Evolutionary conservation across 1,140 invertebrate species (phyloP).

Genomic region (Phymorhynchus buccinoides): DNA sequence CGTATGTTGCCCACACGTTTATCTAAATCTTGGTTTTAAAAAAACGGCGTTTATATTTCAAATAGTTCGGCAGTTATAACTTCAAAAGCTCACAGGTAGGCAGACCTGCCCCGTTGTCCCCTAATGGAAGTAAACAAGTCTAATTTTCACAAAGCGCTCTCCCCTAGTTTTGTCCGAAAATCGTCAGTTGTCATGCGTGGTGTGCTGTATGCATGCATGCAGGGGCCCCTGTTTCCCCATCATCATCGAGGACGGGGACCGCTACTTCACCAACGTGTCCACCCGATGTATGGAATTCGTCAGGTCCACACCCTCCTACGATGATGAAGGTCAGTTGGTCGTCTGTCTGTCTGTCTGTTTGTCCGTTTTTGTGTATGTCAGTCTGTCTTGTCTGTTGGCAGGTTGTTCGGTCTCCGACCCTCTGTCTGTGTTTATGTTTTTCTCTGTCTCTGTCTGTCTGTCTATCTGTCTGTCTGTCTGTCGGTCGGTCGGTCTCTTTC

Average conservation of each 20-base stretch:
- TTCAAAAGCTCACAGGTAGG: too few relatives aligned
- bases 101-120: too few relatives aligned
- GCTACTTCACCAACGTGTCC: slow-evolving; percentile 21
- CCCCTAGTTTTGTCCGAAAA: too few relatives aligned
- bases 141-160: too few relatives aligned
- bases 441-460: too few relatives aligned
- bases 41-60: too few relatives aligned
- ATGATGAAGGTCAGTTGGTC: neutral
- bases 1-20: neutral
- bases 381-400: neutral
- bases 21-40: too few relatives aligned
- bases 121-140: too few relatives aligned
- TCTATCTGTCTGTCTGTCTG: neutral
- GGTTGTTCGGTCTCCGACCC: neutral
- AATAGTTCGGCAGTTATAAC: too few relatives aligned
- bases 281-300: slow-evolving; percentile 13
- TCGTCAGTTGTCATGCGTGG: neutral
- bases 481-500: too few relatives aligned
- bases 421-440: too few relatives aligned
- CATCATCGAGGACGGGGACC: slow-evolving; percentile 13
- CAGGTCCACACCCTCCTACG: neutral
- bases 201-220: neutral
- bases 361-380: neutral
- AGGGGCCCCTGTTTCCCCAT: slow-evolving; percentile 17
- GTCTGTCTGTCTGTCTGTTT: neutral